A percentile compares a stretch with the other conserved stretches of the same genome.
These are phyloP conservation scores for Andrena hattorfiana DNA, from an alignment of 2,888 invertebrate genomes.

Conservation along the genomic window DNA sequence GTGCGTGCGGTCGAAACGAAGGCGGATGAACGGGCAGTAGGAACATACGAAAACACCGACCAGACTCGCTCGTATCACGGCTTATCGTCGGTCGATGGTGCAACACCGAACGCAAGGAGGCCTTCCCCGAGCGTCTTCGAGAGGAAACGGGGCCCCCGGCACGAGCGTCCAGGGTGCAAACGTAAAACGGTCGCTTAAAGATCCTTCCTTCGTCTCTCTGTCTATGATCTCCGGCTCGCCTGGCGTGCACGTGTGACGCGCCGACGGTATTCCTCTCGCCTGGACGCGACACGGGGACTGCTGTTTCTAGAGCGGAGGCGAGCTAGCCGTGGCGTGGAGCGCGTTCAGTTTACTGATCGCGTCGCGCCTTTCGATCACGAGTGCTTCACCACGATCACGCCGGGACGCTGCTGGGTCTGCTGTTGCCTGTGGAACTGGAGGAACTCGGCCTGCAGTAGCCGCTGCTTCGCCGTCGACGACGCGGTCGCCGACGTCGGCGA, in stretches of 20 bases:
- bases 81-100: conserved; percentile 40
- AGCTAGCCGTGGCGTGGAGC: conserved; percentile 36
- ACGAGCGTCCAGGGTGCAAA: conserved; percentile 40
- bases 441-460: conserved; percentile 87
- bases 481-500: conserved; percentile 86
- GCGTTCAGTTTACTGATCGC: conserved; percentile 74
- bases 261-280: conserved; percentile 44
- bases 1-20: conserved; percentile 50
- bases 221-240: neutral
- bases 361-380: conserved; percentile 85
- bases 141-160: conserved; percentile 30
- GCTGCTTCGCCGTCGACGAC: conserved; percentile 84
- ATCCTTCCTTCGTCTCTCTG: conserved; percentile 19
- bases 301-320: conserved; percentile 55
- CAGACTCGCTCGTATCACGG: conserved; percentile 25
- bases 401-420: conserved; percentile 90
- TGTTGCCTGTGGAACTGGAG: conserved; percentile 87
- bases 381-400: conserved; percentile 96
- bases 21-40: conserved; percentile 66
- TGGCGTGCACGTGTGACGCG: neutral
- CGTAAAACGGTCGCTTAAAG: conserved; percentile 34
- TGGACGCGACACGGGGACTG: conserved; percentile 45
- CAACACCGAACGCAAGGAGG: conserved; percentile 47
- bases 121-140: conserved; percentile 38
- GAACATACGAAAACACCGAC: conserved; percentile 69